A percentile compares a stretch with the other conserved stretches of the same genome.
Evolutionary conservation across 64 coral and sea anemone genomes (phyloP).

Genomic region (Stylophora pistillata): DNA sequence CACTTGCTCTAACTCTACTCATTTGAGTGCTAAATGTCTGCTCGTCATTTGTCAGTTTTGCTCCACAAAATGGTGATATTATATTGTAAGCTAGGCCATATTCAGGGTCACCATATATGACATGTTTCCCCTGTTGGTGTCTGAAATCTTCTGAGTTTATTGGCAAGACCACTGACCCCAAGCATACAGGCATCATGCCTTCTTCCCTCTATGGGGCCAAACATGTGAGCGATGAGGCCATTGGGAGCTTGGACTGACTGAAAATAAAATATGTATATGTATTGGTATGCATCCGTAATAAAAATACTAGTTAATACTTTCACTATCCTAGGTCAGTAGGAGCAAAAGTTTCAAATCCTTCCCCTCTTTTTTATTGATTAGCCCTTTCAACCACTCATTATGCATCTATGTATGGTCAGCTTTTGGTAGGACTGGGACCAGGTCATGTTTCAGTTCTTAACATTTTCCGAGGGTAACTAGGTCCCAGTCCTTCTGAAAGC

Average conservation of each 20-base stretch:
- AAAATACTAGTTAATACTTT: no score
- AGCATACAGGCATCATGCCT: constrained; percentile 40
- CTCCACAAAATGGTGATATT: neutral
- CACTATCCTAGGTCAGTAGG: no score
- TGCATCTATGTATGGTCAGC: no score
- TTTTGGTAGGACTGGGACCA: no score
- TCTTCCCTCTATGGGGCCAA: constrained; percentile 31
- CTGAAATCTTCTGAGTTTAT: constrained; percentile 1
- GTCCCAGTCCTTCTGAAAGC: no score
- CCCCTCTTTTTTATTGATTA: no score
- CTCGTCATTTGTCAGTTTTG: neutral
- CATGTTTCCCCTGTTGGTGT: constrained; percentile 11
- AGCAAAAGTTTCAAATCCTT: no score
- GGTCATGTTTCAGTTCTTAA: no score
- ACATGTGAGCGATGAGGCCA: constrained; percentile 32
- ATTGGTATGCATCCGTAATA: no score
- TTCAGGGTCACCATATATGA: neutral
- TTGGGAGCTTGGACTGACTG: constrained; percentile 28
- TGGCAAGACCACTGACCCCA: constrained; percentile 7
- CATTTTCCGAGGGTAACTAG: no score
- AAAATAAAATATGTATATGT: no score
- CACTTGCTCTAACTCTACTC: constrained; percentile 15
- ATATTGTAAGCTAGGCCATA: neutral
- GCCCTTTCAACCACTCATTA: no score
- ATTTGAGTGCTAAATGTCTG: neutral